These are phyloP conservation scores for Rapana venosa DNA, from an alignment of 2,888 invertebrate genomes.

Conservation along the genomic window DNA sequence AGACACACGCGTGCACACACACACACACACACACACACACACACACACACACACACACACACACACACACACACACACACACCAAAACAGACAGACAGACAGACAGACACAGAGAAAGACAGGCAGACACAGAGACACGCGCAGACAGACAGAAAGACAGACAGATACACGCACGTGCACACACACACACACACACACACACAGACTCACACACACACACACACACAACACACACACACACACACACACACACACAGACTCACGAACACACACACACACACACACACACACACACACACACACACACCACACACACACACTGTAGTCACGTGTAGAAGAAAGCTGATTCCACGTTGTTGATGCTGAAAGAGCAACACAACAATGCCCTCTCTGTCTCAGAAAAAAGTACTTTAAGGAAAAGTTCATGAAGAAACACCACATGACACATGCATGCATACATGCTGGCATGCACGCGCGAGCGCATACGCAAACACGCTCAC, in stretches of 20 bases:
- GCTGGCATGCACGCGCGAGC: too few species aligned
- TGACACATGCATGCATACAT: too few species aligned
- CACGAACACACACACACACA: background rate
- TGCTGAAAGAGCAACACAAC: too few species aligned
- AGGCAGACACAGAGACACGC: background rate
- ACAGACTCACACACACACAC: background rate
- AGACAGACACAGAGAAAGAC: background rate
- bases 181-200: background rate
- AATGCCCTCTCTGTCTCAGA: too few species aligned
- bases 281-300: conserved; percentile 10
- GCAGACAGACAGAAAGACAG: background rate
- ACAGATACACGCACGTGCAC: background rate
- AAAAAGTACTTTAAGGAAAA: too few species aligned
- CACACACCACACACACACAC: background rate
- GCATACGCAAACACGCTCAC: too few species aligned
- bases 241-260: background rate
- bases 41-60: background rate
- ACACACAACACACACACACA: background rate
- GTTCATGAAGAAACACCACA: too few species aligned
- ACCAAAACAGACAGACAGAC: background rate
- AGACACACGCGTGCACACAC: background rate
- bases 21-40: conserved; percentile 12
- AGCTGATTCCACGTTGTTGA: too few species aligned
- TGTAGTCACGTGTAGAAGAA: too few species aligned
- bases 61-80: conserved; percentile 2